Percentiles rank a stretch among this genome's conserved stretches.
Evolutionary conservation across 2,113 vertebrate species (phyloP).

Genomic region (Kryptolebias marmoratus): DNA sequence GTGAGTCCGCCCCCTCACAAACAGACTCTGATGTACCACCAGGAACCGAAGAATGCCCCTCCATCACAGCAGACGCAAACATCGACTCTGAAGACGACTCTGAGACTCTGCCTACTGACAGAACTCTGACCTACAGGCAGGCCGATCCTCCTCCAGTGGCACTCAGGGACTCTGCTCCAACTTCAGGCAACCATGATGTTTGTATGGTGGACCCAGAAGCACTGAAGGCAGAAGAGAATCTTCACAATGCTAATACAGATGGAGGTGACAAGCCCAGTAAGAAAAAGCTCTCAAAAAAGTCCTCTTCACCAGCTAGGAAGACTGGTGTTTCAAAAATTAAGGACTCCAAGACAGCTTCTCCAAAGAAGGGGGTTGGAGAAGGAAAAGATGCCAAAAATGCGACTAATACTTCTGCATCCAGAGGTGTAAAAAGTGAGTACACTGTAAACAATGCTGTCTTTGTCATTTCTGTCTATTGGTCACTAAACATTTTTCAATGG

Average conservation of each 20-base stretch:
- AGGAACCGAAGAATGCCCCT: conserved; percentile 94
- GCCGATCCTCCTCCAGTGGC: conserved; percentile 89
- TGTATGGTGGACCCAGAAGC: conserved; percentile 97
- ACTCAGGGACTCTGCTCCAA: conserved; percentile 89
- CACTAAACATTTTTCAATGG: background rate
- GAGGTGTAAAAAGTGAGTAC: conserved; percentile 88
- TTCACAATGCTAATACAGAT: conserved; percentile 88
- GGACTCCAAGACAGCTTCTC: conserved; percentile 88
- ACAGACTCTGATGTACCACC: conserved; percentile 95
- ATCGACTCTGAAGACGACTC: conserved; percentile 98
- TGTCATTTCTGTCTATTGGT: background rate
- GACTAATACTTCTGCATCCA: conserved; percentile 90
- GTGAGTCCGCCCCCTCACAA: conserved; percentile 92
- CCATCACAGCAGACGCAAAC: conserved; percentile 95
- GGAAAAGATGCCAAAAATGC: conserved; percentile 98
- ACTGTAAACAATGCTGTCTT: background rate
- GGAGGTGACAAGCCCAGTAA: conserved; percentile 90
- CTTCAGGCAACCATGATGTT: conserved; percentile 89
- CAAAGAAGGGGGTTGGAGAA: conserved; percentile 88
- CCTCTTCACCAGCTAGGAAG: conserved; percentile 90
- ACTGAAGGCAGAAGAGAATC: conserved; percentile 88
- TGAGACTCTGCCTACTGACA: conserved; percentile 95
- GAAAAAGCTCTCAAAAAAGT: conserved; percentile 91
- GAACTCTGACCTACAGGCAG: conserved; percentile 92
- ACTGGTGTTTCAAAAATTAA: conserved; percentile 87